phyloP scores from a whole-genome alignment of 2,113 vertebrate genomes.

The Gasterosteus nipponicus region DNA sequence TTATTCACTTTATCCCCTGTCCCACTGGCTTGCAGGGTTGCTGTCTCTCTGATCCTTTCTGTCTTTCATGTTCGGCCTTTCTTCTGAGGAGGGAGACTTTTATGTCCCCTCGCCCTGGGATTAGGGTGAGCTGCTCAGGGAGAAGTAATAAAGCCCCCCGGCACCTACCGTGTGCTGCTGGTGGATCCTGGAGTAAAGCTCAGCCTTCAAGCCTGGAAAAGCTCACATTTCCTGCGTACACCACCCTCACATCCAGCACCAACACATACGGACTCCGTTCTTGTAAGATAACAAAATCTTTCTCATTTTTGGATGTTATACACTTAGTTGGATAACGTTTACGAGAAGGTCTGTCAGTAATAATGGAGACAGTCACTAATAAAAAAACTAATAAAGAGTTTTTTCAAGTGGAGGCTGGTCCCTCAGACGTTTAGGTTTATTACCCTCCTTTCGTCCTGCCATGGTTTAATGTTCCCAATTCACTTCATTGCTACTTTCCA shows the following conservation, averaged over 20 bases:
- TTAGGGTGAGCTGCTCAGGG: conserved; percentile 67
- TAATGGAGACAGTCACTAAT: not conserved
- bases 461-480: not conserved
- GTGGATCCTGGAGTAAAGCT: conserved; percentile 68
- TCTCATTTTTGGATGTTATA: conserved; percentile 3
- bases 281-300: conserved; percentile 3
- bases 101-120: conserved; percentile 71
- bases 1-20: conserved; percentile 56
- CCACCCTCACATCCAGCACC: conserved; percentile 47
- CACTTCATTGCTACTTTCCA: not conserved
- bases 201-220: conserved; percentile 55
- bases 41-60: conserved; percentile 61
- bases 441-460: not conserved
- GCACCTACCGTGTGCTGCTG: conserved; percentile 62
- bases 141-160: conserved; percentile 69
- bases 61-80: conserved; percentile 71
- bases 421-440: not conserved
- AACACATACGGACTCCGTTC: conserved; percentile 6
- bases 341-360: not conserved
- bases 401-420: not conserved
- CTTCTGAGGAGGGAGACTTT: conserved; percentile 67
- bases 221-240: conserved; percentile 71
- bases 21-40: conserved; percentile 40
- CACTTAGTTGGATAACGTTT: not conserved
- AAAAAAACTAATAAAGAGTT: not conserved